Evolutionary conservation across 64 coral and sea anemone species (phyloP).

Genomic region (Catalaphyllia jardinei): DNA sequence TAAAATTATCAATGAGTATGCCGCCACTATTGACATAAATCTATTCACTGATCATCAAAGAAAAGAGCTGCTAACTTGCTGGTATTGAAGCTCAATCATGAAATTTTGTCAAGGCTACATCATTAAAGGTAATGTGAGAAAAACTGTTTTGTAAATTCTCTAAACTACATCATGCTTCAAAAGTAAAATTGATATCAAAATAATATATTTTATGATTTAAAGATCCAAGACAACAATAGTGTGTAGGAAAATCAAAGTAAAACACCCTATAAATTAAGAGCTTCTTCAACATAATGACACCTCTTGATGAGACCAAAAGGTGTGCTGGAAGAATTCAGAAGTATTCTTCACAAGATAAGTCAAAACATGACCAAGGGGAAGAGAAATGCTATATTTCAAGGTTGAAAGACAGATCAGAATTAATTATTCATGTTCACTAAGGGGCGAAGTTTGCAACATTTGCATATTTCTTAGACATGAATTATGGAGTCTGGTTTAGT

Average conservation of each 20-base stretch:
- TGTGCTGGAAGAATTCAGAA: background rate
- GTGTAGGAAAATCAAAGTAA: background rate
- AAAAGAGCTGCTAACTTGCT: background rate
- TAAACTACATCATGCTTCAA: background rate
- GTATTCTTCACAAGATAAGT: background rate
- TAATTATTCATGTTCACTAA: conserved; percentile 58
- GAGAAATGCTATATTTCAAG: background rate
- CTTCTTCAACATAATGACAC: background rate
- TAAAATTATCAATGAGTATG: background rate
- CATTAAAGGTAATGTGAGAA: background rate
- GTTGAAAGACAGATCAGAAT: conserved; percentile 3
- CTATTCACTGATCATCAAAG: background rate
- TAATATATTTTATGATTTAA: background rate
- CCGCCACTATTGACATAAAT: background rate
- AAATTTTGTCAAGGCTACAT: background rate
- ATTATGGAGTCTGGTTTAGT: conserved; percentile 16
- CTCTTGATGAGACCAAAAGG: background rate
- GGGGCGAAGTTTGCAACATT: conserved; percentile 25
- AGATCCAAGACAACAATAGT: background rate
- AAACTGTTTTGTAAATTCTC: background rate
- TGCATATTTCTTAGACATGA: conserved; percentile 70
- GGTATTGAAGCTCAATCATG: background rate
- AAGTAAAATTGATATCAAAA: background rate
- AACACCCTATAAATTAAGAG: background rate
- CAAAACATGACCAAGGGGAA: background rate